These are phyloP conservation scores for Gorsachius magnificus DNA, from an alignment of 2,797 vertebrate species.

Conservation along the genomic window DNA sequence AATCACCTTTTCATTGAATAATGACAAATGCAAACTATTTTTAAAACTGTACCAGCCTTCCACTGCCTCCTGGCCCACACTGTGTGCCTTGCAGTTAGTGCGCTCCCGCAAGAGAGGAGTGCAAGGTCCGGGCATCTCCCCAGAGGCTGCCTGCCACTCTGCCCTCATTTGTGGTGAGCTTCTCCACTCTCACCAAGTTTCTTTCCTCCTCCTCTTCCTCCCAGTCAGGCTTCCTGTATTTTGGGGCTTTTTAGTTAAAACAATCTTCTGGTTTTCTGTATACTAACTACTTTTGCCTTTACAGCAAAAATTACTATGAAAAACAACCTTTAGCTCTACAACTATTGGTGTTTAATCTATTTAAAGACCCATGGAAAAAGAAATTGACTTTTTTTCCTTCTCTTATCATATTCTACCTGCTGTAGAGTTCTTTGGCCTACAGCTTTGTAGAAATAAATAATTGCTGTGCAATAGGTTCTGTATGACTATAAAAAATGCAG, in stretches of 20 bases:
- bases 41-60: neutral
- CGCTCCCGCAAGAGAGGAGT: neutral
- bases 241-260: neutral
- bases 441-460: neutral
- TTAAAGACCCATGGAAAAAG: neutral
- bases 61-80: neutral
- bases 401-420: neutral
- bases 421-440: neutral
- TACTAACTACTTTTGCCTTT: neutral
- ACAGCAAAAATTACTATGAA: neutral
- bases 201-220: neutral
- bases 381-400: neutral
- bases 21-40: neutral
- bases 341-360: neutral
- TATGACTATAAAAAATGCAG: neutral
- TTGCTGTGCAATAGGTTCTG: neutral
- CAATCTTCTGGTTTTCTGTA: neutral
- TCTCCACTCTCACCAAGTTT: neutral
- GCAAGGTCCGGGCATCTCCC: neutral
- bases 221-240: neutral
- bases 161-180: neutral
- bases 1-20: neutral
- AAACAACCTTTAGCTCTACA: neutral
- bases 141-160: neutral
- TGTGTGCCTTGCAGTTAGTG: accelerated